Base-by-base conservation (phyloP, 2,888 invertebrate genomes). In the Isoperla grammatica region DNA sequence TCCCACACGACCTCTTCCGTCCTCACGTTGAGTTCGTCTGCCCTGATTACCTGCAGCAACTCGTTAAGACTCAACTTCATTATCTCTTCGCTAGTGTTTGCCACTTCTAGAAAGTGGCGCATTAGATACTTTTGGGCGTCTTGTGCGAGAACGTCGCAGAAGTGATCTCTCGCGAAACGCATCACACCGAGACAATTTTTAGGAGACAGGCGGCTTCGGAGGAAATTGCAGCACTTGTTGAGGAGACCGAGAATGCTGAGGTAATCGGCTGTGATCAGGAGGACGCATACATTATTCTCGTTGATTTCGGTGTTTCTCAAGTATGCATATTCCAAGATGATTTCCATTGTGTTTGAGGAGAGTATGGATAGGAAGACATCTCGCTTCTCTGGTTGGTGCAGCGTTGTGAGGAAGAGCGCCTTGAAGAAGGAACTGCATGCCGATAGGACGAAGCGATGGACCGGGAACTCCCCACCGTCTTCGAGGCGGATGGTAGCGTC, bases 391-490 rank as follows among this genome's bases (percentile, higher is more conserved):
- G 79, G 77, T n/a, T 81, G 81, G 71, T 87, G 85, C 66, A 90
- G 75, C 12, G 86, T 83, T 63, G 90, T 91, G 55, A 91, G 92
- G 73, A 93, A 93, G 29, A 92, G 76, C 46, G 90, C 87, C 8
- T 88, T 83, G 76, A 95, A 95, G 77, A 94, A 95, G 40, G 88
- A 85, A 71, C 95, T 95, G 76, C 92, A 91, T 59, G 92, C 87
- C 63, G 90, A 89, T 68, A 93, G 80, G 67, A 93, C 87, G 61
- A 89, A 86, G 64, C 92, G 83, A 75, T 95, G 95, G 56, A 94
- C 89, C 39, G 88, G 87, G 71, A 92, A 91, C 63, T 81, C 79
- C 56, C 85, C 83, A 61, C 88, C 89, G 73, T 93, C 93, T 68
- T 90, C 87, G 59, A 90, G 82, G 65, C 88, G 81, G 67, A 92